These are phyloP conservation scores for Pteronura brasiliensis DNA, from an alignment of 2,113 vertebrate species.

Conservation along the genomic window DNA sequence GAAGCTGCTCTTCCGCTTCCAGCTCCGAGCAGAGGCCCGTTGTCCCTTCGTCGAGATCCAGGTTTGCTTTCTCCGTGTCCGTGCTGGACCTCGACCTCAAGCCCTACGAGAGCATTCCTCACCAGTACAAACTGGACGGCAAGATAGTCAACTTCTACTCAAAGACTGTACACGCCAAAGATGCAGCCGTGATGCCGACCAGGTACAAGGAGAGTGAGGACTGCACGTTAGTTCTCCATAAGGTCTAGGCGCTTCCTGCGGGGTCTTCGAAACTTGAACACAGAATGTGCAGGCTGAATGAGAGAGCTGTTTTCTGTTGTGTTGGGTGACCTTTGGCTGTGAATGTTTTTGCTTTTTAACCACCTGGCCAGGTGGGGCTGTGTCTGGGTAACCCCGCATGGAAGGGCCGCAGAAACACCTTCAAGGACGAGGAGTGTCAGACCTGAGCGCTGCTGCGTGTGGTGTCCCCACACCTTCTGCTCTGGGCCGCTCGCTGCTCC, in stretches of 20 bases:
- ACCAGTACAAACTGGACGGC: conserved; percentile 93
- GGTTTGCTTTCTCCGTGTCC: conserved; percentile 91
- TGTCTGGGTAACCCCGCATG: conserved; percentile 68
- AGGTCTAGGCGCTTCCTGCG: conserved; percentile 85
- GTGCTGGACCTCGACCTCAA: conserved; percentile 97
- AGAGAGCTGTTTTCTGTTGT: conserved; percentile 72
- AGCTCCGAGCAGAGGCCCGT: conserved; percentile 85
- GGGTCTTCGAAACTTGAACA: conserved; percentile 64
- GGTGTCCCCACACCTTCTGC: not conserved
- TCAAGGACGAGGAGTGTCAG: not conserved
- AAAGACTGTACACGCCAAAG: conserved; percentile 85
- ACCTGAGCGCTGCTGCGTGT: not conserved
- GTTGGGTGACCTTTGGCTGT: conserved; percentile 79
- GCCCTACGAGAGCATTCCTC: conserved; percentile 92
- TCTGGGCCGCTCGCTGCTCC: not conserved
- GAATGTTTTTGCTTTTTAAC: conserved; percentile 80
- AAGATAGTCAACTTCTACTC: conserved; percentile 94
- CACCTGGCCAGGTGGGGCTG: conserved; percentile 68
- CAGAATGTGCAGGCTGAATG: conserved; percentile 72
- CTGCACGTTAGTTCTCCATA: conserved; percentile 93
- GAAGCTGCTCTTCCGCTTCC: conserved; percentile 70
- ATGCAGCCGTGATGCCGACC: conserved; percentile 77
- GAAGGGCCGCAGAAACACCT: conserved; percentile 56
- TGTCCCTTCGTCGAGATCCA: conserved; percentile 85
- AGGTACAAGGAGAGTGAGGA: conserved; percentile 90